These are phyloP conservation scores for Toxotes lorentzi DNA, from an alignment of 2,797 vertebrate species.

Conservation along the genomic window DNA sequence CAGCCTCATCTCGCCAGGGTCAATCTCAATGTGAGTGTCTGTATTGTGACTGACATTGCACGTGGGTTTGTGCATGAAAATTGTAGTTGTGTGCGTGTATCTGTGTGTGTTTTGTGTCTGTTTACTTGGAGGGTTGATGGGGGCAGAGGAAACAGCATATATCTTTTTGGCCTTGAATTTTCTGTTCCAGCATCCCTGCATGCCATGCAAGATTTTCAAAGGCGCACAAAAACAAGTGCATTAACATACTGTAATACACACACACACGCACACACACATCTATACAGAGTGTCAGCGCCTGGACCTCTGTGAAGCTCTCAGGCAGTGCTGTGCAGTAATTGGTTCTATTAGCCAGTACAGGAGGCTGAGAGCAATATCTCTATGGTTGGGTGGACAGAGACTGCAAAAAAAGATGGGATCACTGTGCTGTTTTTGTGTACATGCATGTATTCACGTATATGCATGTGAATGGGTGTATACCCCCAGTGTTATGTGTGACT, in stretches of 20 bases:
- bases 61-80: constrained; percentile 15
- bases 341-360: constrained; percentile 82
- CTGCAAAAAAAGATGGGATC: constrained; percentile 64
- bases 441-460: constrained; percentile 27
- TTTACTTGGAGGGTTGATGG: constrained; percentile 21
- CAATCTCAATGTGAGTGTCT: constrained; percentile 33
- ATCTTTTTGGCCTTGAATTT: constrained; percentile 59
- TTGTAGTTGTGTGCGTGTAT: constrained; percentile 14
- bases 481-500: constrained; percentile 14
- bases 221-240: constrained; percentile 39
- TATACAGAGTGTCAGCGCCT: constrained; percentile 32
- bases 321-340: constrained; percentile 76
- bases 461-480: constrained; percentile 23
- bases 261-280: constrained; percentile 32
- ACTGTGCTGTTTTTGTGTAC: constrained; percentile 36
- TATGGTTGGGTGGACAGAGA: constrained; percentile 69
- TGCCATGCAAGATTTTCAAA: constrained; percentile 46
- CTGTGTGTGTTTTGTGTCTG: constrained; percentile 4
- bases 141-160: constrained; percentile 23
- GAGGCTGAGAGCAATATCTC: constrained; percentile 79
- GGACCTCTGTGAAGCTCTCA: constrained; percentile 55
- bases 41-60: constrained; percentile 32
- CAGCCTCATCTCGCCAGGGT: constrained; percentile 44
- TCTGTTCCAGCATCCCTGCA: constrained; percentile 25
- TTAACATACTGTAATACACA: constrained; percentile 23